Evolutionary conservation across 2,888 invertebrate species (phyloP), one percentile per base, ranked within the genome.

Genomic region (Cataglyphis altisquamis): DNA sequence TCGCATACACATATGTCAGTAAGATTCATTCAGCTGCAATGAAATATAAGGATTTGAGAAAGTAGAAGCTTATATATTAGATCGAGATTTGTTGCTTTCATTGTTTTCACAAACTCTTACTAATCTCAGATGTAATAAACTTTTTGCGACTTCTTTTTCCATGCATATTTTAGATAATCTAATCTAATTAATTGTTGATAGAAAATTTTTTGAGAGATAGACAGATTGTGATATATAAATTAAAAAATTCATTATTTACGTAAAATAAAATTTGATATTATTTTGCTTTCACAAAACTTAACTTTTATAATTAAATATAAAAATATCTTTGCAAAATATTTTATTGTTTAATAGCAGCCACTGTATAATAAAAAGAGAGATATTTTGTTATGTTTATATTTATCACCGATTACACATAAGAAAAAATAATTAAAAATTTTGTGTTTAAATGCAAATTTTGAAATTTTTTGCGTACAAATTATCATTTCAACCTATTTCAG

Each of bases 11-110:
- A 45, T 64, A 12, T 36, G 25, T 1, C 3, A 8, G 39, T 29
- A 41, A 75, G 29, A 74, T 29, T 2, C 15, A 12, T 29, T 45
- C n/a, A 41, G 21, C 29, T 36, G 45, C 55, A 55, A 78, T 57
- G n/a, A 57, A 72, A 39, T 78, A n/a, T 72, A 32, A 64, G 48
- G 36, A 64, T 64, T 75, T 41, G 64, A 75, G 74, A 75, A 75
- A 75, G 74, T 64, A 18, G 64, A 75, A 64, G 64, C 12, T 75
- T 18, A n/a, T 52, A 75, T 48, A 64, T 75, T 75, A 45, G 15
- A 41, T 48, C 21, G n/a, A 64, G 62, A 48, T 64, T 36, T 48
- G 21, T 45, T 39, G 36, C 25, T 66, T 67, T 55, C 55, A 55
- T 77, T 77, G 48, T 77, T 67, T 36, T 77, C 18, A 55, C n/a